Evolutionary conservation across 2,113 vertebrate genomes (phyloP), one percentile per base, ranked within the genome.

Genomic region (Taxidea taxus): DNA sequence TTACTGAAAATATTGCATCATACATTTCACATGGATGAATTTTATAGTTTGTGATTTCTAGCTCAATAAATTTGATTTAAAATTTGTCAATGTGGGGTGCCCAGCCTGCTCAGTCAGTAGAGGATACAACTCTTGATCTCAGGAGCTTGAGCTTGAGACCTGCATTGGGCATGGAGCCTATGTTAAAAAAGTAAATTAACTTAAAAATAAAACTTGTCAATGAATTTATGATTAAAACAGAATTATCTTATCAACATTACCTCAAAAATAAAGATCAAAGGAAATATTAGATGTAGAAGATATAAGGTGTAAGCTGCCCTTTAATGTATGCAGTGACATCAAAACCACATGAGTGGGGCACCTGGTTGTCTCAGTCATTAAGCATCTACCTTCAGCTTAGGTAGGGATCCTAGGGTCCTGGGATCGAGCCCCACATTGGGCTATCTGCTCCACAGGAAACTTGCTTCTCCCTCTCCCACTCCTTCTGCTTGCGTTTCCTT

Each of bases 71-170:
- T 56, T 20, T 83, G 37, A 20, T 64, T 75, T 29, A 75, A 58
- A 60, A 60, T 75, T 51, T 93, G 20, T n/a, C 34, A 37, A 68
- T 10, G n/a, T 37, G 66, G 34, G 8, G 16, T 21, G 34, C 34
- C 14, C 0, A 0, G 66, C 8, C 0, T 0, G 3, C 66, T 37
- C 34, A 37, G 66, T 37, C 8, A 2, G 34, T 68, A 68, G 18
- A 37, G 1, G 16, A 68, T 21, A 68, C 3, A 10, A 21, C 66
- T 68, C 66, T 68, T 68, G 34, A 37, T 68, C 66, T 37, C n/a
- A 0, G 66, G 66, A 14, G 15, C 34, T 68, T 37, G n/a, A 68
- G 66, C 4, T 68, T 68, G 66, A 68, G 66, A 34, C 66, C 34
- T 34, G 21, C 66, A 37, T 21, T 68, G 66, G 66, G 66, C 18